Percentiles rank a stretch among this genome's conserved stretches.
These are phyloP conservation scores for Acanthosepion pharaonis DNA, from an alignment of 2,888 invertebrate species.

Conservation along the genomic window DNA sequence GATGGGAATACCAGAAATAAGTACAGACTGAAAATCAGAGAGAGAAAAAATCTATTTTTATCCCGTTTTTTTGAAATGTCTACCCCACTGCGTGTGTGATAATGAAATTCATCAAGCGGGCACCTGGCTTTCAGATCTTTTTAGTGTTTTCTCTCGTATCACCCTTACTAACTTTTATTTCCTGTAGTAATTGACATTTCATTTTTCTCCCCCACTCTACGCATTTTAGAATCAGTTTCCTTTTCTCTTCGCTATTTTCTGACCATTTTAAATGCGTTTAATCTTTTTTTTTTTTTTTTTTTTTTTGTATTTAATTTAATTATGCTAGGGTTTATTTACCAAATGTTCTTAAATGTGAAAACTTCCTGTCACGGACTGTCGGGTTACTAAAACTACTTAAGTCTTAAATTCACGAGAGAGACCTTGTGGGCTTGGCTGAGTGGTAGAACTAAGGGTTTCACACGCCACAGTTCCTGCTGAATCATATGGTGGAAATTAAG, in stretches of 20 bases:
- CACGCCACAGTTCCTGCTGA: neutral
- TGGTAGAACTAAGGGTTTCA: neutral
- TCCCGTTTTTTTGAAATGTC: neutral
- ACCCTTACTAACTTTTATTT: neutral
- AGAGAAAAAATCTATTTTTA: neutral
- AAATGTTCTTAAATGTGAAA: no score
- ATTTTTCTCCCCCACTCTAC: neutral
- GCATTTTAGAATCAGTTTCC: no score
- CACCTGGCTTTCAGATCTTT: neutral
- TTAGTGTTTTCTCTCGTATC: neutral
- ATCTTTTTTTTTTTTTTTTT: neutral
- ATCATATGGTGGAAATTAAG: neutral
- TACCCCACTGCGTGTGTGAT: neutral
- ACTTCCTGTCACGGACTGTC: no score
- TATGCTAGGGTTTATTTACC: no score
- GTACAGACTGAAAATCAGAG: neutral
- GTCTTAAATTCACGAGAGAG: no score
- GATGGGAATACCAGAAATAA: neutral
- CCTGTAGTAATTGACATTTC: neutral
- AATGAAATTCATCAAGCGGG: neutral
- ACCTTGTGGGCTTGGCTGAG: neutral
- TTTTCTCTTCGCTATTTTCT: neutral
- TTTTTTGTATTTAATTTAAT: neutral
- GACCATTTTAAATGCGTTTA: neutral
- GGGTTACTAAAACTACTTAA: no score